Evolutionary conservation across 2,797 vertebrate species (phyloP).

Genomic region (Macropus fuliginosus): DNA sequence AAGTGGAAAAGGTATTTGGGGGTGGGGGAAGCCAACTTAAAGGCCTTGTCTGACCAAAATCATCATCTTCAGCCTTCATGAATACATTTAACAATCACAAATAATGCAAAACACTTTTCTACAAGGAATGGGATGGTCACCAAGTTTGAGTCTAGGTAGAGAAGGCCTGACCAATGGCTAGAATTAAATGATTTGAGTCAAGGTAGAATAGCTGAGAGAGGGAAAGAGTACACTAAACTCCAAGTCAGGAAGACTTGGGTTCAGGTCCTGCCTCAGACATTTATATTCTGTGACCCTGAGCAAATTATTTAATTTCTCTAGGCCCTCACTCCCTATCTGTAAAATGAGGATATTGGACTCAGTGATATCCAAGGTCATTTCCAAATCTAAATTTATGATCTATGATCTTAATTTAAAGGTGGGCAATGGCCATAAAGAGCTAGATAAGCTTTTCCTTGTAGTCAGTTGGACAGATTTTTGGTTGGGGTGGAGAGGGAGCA

Average conservation of each 20-base stretch:
- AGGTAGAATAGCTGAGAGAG: neutral
- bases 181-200: neutral
- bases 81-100: neutral
- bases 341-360: neutral
- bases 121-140: neutral
- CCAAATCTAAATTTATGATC: neutral
- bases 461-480: neutral
- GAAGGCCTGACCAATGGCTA: neutral
- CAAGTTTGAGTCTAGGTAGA: neutral
- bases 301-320: neutral
- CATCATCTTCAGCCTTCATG: neutral
- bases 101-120: neutral
- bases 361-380: neutral
- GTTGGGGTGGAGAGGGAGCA: neutral
- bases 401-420: neutral
- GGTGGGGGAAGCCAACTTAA: too few relatives aligned
- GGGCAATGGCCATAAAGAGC: neutral
- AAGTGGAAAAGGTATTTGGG: neutral
- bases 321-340: neutral
- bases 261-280: neutral
- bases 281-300: neutral
- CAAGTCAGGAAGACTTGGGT: neutral
- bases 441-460: neutral
- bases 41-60: neutral
- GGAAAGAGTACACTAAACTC: neutral